Base-by-base conservation (phyloP, 2,888 invertebrate species). In the Phyto melanocephala region DNA sequence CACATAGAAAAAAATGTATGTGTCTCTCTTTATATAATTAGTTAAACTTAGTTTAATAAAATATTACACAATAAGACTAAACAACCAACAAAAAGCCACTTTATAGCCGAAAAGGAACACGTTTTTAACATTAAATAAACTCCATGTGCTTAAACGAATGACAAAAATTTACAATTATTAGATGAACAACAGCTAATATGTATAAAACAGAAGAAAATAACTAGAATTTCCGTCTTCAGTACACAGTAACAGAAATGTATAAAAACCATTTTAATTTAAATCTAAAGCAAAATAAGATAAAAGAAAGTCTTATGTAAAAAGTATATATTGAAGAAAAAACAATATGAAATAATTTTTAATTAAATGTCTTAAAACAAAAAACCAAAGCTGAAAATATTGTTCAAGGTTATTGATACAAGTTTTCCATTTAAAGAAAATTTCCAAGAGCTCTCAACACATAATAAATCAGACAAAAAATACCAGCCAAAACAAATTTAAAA, bases 391-490 rank as follows among this genome's bases (percentile, higher is more conserved):
- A 67, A 54, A 68, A 60, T 68, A 77, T 58, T 74, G 77, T 74
- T 70, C 40, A 71, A 71, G 50, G 81, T 79, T 60, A 81, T 84
- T 84, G 76, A 81, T 86, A 85, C 56, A 85, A 86, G 85, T 86
- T 86, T 86, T 86, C 84, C 86, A 86, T 85, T 86, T 85, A 83
- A 86, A 84, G 80, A 68, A 83, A 78, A 78, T 77, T 76, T 47
- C 15, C 54, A 81, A 47, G 42, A 76, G 62, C 28, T 15, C 28
- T 42, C 70, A 54, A 11, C 28, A 45, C 22, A 50, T 68, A 45
- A 71, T 33, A 28, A 11, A 71, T 63, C n/a, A 40, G 37, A 58
- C 24, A 58, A 15, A 42, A 63, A 47, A 22, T 52, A 72, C 74
- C 75, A 84, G 76, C 70, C 37, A 82, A 56, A 68, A 50, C 78